Evolutionary conservation across 1,140 invertebrate genomes (phyloP).

Genomic region (Drosophila murphyi): DNA sequence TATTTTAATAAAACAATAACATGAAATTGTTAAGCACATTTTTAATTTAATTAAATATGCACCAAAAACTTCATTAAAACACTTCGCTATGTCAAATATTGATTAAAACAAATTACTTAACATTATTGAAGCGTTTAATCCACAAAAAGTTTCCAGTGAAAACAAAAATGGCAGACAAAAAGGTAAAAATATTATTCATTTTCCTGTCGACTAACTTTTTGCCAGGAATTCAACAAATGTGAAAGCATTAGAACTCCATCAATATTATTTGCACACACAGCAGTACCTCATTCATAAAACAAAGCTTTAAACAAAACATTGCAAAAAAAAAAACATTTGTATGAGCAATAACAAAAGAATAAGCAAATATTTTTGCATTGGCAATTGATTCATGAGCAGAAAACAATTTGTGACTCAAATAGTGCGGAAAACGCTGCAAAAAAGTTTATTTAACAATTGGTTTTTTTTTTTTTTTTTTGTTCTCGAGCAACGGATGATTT

Average conservation of each 20-base stretch:
- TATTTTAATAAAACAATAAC: no score
- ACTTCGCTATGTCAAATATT: no score
- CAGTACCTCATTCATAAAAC: slow-evolving; percentile 18
- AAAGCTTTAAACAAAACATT: slow-evolving; percentile 27
- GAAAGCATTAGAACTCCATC: slow-evolving; percentile 40
- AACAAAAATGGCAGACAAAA: slow-evolving; percentile 13
- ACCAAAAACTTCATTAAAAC: no score
- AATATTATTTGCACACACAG: slow-evolving; percentile 19
- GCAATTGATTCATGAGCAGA: slow-evolving; percentile 73
- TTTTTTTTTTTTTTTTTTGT: slow-evolving; percentile 21
- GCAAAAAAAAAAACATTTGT: neutral
- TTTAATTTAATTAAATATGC: no score
- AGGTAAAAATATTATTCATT: slow-evolving; percentile 6
- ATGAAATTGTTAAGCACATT: no score
- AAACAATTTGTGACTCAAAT: slow-evolving; percentile 71
- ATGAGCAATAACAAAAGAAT: slow-evolving; percentile 21
- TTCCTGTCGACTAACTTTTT: neutral
- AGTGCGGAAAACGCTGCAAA: slow-evolving; percentile 71
- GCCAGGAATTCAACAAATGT: neutral
- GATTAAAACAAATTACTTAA: no score
- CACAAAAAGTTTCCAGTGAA: slow-evolving; percentile 1
- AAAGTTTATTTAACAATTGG: slow-evolving; percentile 68
- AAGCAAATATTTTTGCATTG: slow-evolving; percentile 35
- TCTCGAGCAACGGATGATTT: slow-evolving; percentile 56
- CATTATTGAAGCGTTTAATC: slow-evolving; percentile 4